phyloP scores from a whole-genome alignment of 2,113 vertebrate species.

The Prochilodus magdalenae region DNA sequence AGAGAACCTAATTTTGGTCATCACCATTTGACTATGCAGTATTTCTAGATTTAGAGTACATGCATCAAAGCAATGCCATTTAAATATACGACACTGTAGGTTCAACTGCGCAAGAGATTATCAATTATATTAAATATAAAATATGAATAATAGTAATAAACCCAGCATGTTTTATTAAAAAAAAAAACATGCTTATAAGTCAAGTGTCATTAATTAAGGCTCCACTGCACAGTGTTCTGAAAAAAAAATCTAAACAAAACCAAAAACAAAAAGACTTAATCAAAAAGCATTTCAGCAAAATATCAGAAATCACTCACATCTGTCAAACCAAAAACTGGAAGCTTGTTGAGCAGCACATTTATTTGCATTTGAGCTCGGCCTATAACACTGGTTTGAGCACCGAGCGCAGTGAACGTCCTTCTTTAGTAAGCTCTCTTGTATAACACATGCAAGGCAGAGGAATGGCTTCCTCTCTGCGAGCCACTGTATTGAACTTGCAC shows the following conservation, averaged over 20 bases:
- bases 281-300: slow-evolving; percentile 80
- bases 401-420: slow-evolving; percentile 92
- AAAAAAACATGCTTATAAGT: slow-evolving; percentile 57
- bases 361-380: slow-evolving; percentile 43
- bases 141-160: slow-evolving; percentile 51
- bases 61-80: slow-evolving; percentile 3
- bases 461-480: slow-evolving; percentile 90
- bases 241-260: slow-evolving; percentile 67
- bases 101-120: slow-evolving; percentile 29
- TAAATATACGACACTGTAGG: background rate
- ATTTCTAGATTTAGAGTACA: slow-evolving; percentile 24
- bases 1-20: slow-evolving; percentile 37
- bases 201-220: slow-evolving; percentile 88
- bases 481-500: slow-evolving; percentile 91
- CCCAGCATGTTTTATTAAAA: slow-evolving; percentile 42
- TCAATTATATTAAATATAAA: slow-evolving; percentile 1
- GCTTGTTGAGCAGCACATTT: slow-evolving; percentile 61
- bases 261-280: slow-evolving; percentile 79
- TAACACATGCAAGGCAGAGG: slow-evolving; percentile 98
- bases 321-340: slow-evolving; percentile 59
- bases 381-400: slow-evolving; percentile 92
- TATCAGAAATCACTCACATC: slow-evolving; percentile 73
- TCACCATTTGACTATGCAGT: slow-evolving; percentile 21
- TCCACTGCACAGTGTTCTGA: slow-evolving; percentile 77
- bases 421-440: slow-evolving; percentile 94